Base-by-base conservation (phyloP, 2,797 vertebrate genomes). In the Arremon aurantiirostris region DNA sequence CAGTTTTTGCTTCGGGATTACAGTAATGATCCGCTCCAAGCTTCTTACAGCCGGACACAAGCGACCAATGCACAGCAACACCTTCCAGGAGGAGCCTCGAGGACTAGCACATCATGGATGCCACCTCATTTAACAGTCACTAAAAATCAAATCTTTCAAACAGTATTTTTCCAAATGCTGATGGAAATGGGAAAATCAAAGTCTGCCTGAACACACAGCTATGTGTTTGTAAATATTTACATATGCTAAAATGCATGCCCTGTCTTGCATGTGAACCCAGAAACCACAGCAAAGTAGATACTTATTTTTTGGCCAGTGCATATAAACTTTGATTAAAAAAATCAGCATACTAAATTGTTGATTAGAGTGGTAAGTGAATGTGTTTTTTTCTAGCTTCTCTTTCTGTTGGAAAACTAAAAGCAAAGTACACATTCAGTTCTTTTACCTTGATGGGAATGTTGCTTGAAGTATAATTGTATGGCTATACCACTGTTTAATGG, bases 281-380 rank as follows among this genome's bases (percentile, higher is more conserved):
- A 90, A 94, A 76, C 85, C 50, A 88, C 72, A 88, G 82, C 70
- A 90, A 90, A 81, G 52, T 11, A 91, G 73, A 37, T 42, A n/a
- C 27, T 72, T 76, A 21, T 55, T 24, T 92, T 91, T 63, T 60
- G 49, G 59, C 53, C 50, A 66, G 14, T 0, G 4, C 27, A 59
- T 16, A 46, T 30, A 47, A 92, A 90, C n/a, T 59, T 49, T 42
- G 32, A 79, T 63, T 6, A 77, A 41, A 46, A 39, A n/a, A 60
- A 23, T 39, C 26, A 56, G 47, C 23, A n/a, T 13, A 52, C 32
- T 69, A 20, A 81, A 50, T 9, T 72, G 44, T 21, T 69, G 47
- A 66, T 39, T 27, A 49, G 61, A 71, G 65, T 37, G 3, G 0
- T 27, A 86, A 68, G 30, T 23, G 22, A 57, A 61, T 14, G 37